Percentiles rank a stretch among this genome's conserved stretches.
phyloP scores from a whole-genome alignment of 2,888 invertebrate species.

The Isoperla grammatica region DNA sequence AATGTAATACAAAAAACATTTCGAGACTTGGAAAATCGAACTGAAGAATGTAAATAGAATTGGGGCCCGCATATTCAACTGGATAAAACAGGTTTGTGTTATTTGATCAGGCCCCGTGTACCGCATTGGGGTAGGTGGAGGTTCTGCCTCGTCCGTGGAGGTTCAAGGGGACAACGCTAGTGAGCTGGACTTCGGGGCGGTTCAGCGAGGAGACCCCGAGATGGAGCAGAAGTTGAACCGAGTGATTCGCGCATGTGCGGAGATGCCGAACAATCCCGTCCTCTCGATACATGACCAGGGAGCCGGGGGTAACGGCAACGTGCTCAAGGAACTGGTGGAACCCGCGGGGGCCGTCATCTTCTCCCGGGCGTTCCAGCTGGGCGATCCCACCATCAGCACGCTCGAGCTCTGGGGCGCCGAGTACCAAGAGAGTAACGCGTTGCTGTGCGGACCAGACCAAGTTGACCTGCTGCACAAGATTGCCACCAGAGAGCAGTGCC shows the following conservation, averaged over 20 bases:
- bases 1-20: no score
- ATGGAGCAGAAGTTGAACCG: slow-evolving; percentile 98
- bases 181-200: slow-evolving; percentile 91
- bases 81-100: no score
- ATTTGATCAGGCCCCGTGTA: slow-evolving; percentile 69
- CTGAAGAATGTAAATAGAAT: no score
- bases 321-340: slow-evolving; percentile 93
- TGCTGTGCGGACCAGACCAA: slow-evolving; percentile 68
- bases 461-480: slow-evolving; percentile 60
- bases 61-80: no score
- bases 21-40: no score
- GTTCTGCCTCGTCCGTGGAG: slow-evolving; percentile 94
- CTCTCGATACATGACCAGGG: slow-evolving; percentile 97
- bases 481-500: slow-evolving; percentile 83
- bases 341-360: slow-evolving; percentile 90
- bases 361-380: slow-evolving; percentile 78
- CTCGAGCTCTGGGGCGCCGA: slow-evolving; percentile 98
- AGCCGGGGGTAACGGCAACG: slow-evolving; percentile 98
- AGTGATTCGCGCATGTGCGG: slow-evolving; percentile 86
- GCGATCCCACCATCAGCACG: slow-evolving; percentile 90
- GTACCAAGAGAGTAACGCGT: slow-evolving; percentile 93
- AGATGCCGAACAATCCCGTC: slow-evolving; percentile 83
- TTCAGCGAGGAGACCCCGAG: slow-evolving; percentile 93
- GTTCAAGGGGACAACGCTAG: slow-evolving; percentile 85
- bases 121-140: slow-evolving; percentile 96